phyloP scores from a whole-genome alignment of 2,888 invertebrate genomes.

The Lysandra coridon region DNA sequence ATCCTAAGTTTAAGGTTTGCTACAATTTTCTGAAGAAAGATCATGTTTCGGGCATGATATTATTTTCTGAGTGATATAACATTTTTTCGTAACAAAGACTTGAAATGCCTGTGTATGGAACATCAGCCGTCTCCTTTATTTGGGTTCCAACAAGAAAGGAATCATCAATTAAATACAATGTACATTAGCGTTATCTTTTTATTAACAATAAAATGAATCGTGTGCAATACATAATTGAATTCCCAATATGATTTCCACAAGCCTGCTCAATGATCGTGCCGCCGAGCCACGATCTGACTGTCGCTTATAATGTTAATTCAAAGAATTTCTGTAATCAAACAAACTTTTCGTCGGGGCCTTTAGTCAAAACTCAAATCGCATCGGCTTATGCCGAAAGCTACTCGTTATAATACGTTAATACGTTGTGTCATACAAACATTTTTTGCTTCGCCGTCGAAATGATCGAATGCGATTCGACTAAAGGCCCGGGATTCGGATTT shows the following conservation, averaged over 20 bases:
- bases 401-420: too few species aligned
- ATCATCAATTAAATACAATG: slow-evolving; percentile 16
- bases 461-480: background rate
- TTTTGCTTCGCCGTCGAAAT: background rate
- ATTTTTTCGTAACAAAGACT: background rate
- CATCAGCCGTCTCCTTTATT: background rate
- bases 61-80: background rate
- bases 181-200: slow-evolving; percentile 74
- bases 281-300: slow-evolving; percentile 52
- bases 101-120: background rate
- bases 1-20: too few species aligned
- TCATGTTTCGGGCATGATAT: background rate
- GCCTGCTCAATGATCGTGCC: slow-evolving; percentile 58
- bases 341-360: slow-evolving; percentile 39
- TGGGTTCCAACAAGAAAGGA: background rate
- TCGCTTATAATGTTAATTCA: slow-evolving; percentile 50
- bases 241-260: slow-evolving; percentile 70
- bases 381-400: too few species aligned
- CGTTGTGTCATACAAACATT: background rate
- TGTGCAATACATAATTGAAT: slow-evolving; percentile 76
- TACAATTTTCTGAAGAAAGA: too few species aligned
- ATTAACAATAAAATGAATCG: slow-evolving; percentile 79
- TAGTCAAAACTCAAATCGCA: background rate
- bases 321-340: slow-evolving; percentile 54
- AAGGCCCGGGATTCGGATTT: slow-evolving; percentile 30